Base-by-base conservation (phyloP, 2,888 invertebrate genomes). In the Odontothrips loti region DNA sequence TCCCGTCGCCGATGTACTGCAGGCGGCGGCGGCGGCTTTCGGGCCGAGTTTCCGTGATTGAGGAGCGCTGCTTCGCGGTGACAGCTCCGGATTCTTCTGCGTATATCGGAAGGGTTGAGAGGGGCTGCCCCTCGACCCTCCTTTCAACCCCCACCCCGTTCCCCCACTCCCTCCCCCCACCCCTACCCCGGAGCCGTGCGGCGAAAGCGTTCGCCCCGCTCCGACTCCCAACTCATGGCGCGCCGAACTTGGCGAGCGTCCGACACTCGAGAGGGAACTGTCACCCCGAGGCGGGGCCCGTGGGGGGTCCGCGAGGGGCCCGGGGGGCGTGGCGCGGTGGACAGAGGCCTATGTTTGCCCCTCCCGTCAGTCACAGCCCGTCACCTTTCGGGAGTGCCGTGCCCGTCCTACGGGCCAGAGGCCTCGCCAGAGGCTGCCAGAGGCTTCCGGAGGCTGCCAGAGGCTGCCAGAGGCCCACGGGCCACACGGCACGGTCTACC, bases 201-300 rank as follows among this genome's bases (percentile, higher is more conserved):
- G 23, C 68, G 23, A 1, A 23, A 23, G 68, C 68, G 11, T 4
- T 68, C 51, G 23, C 23, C 8, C 23, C 68, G 20, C n/a, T 63
- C 63, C 1, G n/a, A 3, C 10, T 12, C 68, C 23, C n/a, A 75
- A 75, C 68, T 75, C 68, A 43, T 43, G 58, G n/a, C 9, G 68
- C 68, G 23, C 68, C 68, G 27, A 75, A 27, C 23, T 12, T 12
- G n/a, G 23, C 27, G 27, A 75, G 68, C 68, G 27, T 75, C 68
- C 27, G 68, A 75, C 68, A 27, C 68, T 75, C 27, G 68, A 75
- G 68, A n/a, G 23, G 68, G 68, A 75, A 75, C 68, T 75, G 68
- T 75, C 68, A 75, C 68, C 20, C 20, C 58, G 15, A 11, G 51
- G 51, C 58, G 12, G 6, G 58, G 20, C 15, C 34, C 34, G 34